Percentiles rank a stretch among this genome's conserved stretches.
phyloP scores from a whole-genome alignment of 2,797 vertebrate genomes.

The Xenentodon cancila region DNA sequence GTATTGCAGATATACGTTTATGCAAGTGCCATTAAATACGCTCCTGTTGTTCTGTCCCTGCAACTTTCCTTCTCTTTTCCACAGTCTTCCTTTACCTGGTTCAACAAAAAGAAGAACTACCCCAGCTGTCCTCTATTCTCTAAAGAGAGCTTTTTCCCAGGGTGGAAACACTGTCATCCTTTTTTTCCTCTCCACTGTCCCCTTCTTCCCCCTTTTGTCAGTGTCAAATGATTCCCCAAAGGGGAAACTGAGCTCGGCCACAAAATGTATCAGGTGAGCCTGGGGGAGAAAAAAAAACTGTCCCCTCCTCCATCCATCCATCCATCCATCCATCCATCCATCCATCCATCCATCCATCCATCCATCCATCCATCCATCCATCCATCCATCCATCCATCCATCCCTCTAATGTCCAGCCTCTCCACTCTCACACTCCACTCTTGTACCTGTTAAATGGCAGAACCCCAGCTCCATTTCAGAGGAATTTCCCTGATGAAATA shows the following conservation, averaged over 20 bases:
- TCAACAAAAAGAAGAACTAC: constrained; percentile 64
- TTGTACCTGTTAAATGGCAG: constrained; percentile 58
- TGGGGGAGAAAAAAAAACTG: constrained; percentile 39
- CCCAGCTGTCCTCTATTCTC: constrained; percentile 65
- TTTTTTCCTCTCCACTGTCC: constrained; percentile 51
- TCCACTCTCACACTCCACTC: constrained; percentile 31
- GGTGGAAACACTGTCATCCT: constrained; percentile 73
- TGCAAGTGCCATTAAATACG: not conserved
- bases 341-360: too few species aligned
- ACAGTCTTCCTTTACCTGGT: constrained; percentile 28
- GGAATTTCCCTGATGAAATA: constrained; percentile 75
- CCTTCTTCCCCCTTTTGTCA: constrained; percentile 63
- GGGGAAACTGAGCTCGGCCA: constrained; percentile 59
- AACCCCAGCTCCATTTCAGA: constrained; percentile 54
- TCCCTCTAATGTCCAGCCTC: not conserved
- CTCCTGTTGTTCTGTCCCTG: constrained; percentile 6
- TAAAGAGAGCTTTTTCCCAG: constrained; percentile 71
- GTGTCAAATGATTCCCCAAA: constrained; percentile 74
- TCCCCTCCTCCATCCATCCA: constrained; percentile 48
- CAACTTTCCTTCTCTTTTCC: constrained; percentile 13
- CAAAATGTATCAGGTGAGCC: constrained; percentile 62
- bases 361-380: too few species aligned
- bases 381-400: too few species aligned
- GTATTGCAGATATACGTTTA: too few species aligned
- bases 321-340: constrained; percentile 19